Evolutionary conservation across 1,140 invertebrate species (phyloP), one percentile per base, ranked within the genome.

Genomic region (Leptinotarsa texana): DNA sequence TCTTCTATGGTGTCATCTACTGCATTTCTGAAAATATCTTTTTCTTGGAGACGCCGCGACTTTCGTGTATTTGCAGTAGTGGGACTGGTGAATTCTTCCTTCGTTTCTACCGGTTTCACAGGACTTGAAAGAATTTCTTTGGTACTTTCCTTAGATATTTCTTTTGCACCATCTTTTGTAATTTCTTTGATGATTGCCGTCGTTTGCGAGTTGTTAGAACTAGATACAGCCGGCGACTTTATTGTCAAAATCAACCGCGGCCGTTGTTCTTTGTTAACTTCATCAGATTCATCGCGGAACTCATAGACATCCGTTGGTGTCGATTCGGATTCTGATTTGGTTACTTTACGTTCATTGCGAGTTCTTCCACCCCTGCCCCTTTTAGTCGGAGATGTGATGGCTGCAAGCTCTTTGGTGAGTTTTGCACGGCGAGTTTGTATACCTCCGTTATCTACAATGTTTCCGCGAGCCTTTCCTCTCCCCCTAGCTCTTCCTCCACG

Each of bases 1-100:
- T 96, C 94, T 74, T 96, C 95, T 77, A 96, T 95, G 1, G 93
- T 89, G 78, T 96, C 94, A 84, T 96, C 94, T 1, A 95, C 89
- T 0, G 93, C 93, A 69, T 89, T 94, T 72, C 92, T 86, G 69
- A 86, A 88, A 57, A 83, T 83, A 83, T 94, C 93, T 82, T 92
- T 93, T 83, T 95, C 93, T 77, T 92, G 92, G 24, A 95, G 82
- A 76, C 94, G 87, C 72, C 93, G 89, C 1, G 94, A 95, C 84
- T 96, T 96, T 49, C 94, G 85, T 1, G 92, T 93, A 75, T 92
- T 92, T 1, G 87, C 42, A 21, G 33, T 79, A 2, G 88, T 88
- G 0, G 87, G 87, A 0, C 90, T 89, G 13, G 88, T 83, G 74
- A 91, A 91, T 74, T 92, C 90, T 73, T 92, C 91, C 68, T 84